phyloP scores from a whole-genome alignment of 2,113 vertebrate species.

The Thamnophis sirtalis region DNA sequence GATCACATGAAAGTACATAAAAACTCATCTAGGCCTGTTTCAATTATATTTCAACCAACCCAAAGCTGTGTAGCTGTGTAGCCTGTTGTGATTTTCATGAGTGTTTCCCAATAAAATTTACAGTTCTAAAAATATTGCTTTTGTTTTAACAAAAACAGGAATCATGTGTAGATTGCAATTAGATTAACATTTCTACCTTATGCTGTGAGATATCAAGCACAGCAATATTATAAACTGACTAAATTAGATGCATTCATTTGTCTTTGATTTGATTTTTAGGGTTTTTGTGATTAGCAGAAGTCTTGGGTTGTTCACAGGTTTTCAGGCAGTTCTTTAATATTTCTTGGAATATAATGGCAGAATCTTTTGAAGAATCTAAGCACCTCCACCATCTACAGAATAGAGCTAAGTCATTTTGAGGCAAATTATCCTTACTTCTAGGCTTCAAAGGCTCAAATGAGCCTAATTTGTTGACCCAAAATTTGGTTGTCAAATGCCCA shows the following conservation, averaged over 20 bases:
- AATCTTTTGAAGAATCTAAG: background rate
- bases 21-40: background rate
- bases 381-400: background rate
- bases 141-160: background rate
- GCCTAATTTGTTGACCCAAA: background rate
- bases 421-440: background rate
- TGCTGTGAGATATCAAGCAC: background rate
- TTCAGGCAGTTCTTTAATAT: background rate
- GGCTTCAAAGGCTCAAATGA: background rate
- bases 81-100: background rate
- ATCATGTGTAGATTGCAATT: background rate
- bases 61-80: background rate
- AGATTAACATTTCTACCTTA: background rate
- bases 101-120: background rate
- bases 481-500: background rate
- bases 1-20: background rate
- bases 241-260: background rate
- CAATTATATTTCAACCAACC: background rate
- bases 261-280: background rate
- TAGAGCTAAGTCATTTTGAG: background rate
- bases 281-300: background rate
- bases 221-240: background rate
- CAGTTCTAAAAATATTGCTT: background rate
- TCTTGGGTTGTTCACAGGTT: background rate
- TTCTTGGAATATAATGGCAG: background rate